These are phyloP conservation scores for Acleris literana DNA, from an alignment of 2,888 invertebrate genomes.

Conservation along the genomic window DNA sequence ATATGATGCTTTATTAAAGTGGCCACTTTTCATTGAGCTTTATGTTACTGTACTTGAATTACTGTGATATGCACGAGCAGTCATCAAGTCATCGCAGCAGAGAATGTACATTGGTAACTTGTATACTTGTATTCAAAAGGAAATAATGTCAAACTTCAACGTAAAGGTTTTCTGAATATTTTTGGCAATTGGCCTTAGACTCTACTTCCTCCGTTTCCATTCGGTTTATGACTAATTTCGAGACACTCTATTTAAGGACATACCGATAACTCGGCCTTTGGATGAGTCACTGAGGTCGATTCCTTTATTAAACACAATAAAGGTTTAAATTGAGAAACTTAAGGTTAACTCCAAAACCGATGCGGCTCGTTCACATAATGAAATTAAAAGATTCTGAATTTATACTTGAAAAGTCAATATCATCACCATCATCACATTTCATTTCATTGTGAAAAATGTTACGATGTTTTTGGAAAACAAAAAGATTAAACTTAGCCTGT, in stretches of 20 bases:
- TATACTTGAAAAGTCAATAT: no score
- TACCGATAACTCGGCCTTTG: slow-evolving; percentile 18
- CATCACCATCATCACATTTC: no score
- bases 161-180: slow-evolving; percentile 19
- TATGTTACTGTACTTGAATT: no score
- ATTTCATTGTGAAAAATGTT: no score
- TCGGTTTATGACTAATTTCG: slow-evolving; percentile 33
- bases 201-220: slow-evolving; percentile 31
- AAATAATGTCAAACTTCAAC: not conserved
- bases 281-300: slow-evolving; percentile 31
- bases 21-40: no score
- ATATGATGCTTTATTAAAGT: no score
- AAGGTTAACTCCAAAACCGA: not conserved
- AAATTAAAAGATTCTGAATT: no score
- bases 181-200: slow-evolving; percentile 21
- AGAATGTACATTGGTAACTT: no score
- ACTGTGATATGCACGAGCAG: not conserved
- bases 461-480: no score
- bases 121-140: not conserved
- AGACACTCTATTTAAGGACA: slow-evolving; percentile 31
- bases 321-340: not conserved
- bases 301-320: slow-evolving; percentile 11
- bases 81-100: not conserved
- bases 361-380: no score
- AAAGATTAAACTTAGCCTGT: not conserved